phyloP scores from a whole-genome alignment of 1,140 invertebrate species.

The Dendrolimus punctatus region DNA sequence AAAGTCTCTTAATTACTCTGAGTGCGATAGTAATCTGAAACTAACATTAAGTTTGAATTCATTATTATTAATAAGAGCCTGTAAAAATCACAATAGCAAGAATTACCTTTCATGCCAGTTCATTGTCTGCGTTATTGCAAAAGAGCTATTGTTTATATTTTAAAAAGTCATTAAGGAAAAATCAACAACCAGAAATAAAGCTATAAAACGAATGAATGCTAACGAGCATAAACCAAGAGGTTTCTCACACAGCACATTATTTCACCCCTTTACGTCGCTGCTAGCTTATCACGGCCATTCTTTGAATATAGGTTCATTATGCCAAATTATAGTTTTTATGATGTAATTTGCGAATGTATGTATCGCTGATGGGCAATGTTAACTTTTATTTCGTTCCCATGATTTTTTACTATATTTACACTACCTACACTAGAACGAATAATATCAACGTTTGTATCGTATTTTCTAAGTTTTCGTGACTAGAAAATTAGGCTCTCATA shows the following conservation, averaged over 20 bases:
- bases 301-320: constrained; percentile 47
- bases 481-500: too few species aligned
- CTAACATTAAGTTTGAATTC: too few species aligned
- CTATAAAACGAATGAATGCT: constrained; percentile 18
- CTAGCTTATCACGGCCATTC: constrained; percentile 26
- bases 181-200: constrained; percentile 6
- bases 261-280: constrained; percentile 32
- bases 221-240: constrained; percentile 10
- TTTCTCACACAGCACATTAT: constrained; percentile 15
- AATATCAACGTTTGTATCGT: too few species aligned
- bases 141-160: too few species aligned
- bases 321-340: constrained; percentile 49
- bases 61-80: too few species aligned
- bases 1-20: too few species aligned
- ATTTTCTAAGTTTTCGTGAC: too few species aligned
- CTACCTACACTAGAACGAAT: constrained; percentile 3
- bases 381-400: constrained; percentile 18
- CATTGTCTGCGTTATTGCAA: too few species aligned
- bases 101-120: too few species aligned
- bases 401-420: constrained; percentile 8
- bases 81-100: too few species aligned
- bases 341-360: constrained; percentile 45
- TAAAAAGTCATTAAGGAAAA: not conserved
- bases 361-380: constrained; percentile 41
- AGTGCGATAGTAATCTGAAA: too few species aligned